Conservation (phyloP, 2,113 vertebrate genomes). For the Ahaetulla prasina region DNA sequence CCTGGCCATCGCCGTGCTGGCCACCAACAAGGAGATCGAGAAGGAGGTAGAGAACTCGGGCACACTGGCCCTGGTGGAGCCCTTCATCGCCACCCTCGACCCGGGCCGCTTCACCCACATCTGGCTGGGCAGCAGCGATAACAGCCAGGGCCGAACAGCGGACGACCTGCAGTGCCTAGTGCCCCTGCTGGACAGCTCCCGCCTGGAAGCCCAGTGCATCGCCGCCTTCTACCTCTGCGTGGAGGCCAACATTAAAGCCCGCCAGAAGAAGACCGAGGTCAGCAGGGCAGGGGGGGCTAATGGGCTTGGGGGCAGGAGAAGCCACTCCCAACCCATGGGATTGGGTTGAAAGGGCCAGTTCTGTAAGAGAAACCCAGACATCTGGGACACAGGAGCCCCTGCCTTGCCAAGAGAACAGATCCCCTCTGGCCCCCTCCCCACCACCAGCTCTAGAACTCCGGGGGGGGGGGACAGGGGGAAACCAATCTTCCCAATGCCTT, state of each 20-base stretch:
- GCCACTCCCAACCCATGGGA: not conserved
- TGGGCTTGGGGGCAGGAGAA: not conserved
- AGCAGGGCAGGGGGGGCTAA: not conserved
- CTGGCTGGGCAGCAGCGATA: conserved; percentile 83
- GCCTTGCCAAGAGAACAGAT: not conserved
- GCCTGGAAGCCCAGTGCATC: conserved; percentile 92
- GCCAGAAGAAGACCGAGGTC: conserved; percentile 94
- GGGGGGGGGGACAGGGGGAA: not conserved
- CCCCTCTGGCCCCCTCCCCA: not conserved
- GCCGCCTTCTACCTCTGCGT: conserved; percentile 92
- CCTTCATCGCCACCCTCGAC: conserved; percentile 89
- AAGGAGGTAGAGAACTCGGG: conserved; percentile 93
- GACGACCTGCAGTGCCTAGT: conserved; percentile 90
- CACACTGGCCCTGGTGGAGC: conserved; percentile 94
- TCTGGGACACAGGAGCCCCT: not conserved
- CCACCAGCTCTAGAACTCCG: not conserved
- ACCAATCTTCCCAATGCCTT: not conserved
- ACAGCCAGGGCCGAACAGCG: conserved; percentile 83
- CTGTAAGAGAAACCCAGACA: not conserved
- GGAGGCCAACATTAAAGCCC: conserved; percentile 88
- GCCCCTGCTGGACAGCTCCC: conserved; percentile 85
- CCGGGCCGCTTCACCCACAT: conserved; percentile 81
- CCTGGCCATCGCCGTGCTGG: conserved; percentile 87
- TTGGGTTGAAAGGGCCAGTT: not conserved
- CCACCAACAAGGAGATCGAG: conserved; percentile 91